Evolutionary conservation across 1,140 invertebrate species (phyloP).

Genomic region (Lucilia sericata): DNA sequence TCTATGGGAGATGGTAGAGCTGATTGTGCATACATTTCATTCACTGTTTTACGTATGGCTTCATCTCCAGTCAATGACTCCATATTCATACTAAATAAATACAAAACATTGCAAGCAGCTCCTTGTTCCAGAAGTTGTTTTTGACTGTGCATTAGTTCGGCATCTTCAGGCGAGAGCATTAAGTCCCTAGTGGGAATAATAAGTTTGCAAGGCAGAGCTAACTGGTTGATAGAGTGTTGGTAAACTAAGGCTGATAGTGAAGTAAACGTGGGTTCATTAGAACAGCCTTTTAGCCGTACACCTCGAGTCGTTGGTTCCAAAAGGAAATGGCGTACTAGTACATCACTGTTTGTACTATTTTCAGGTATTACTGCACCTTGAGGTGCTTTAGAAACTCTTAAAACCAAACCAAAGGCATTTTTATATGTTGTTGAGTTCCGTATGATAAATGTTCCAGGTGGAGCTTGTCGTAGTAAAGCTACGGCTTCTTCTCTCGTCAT

Average conservation of each 20-base stretch:
- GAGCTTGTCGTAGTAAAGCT: conserved; percentile 83
- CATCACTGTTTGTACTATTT: conserved; percentile 72
- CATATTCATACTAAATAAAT: conserved; percentile 89
- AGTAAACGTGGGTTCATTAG: conserved; percentile 96
- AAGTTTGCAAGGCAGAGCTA: conserved; percentile 92
- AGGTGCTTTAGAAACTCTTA: conserved; percentile 89
- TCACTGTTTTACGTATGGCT: conserved; percentile 86
- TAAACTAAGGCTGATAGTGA: conserved; percentile 96
- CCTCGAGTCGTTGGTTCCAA: conserved; percentile 96
- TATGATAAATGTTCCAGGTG: conserved; percentile 94
- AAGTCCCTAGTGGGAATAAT: conserved; percentile 79
- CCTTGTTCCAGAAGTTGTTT: conserved; percentile 70
- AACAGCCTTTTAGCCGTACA: conserved; percentile 93
- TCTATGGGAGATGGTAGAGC: conserved; percentile 76
- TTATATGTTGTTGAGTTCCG: conserved; percentile 77
- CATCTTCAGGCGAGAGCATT: conserved; percentile 46
- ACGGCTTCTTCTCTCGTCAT: conserved; percentile 97
- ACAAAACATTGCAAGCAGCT: conserved; percentile 94
- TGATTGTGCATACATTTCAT: conserved; percentile 74
- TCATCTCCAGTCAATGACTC: conserved; percentile 95
- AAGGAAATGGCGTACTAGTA: conserved; percentile 95
- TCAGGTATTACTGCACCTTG: conserved; percentile 69
- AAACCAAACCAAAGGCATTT: conserved; percentile 94
- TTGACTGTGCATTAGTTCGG: conserved; percentile 51
- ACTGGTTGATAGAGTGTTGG: conserved; percentile 94